Base-by-base conservation (phyloP, 2,888 invertebrate species). In the Leptinotarsa rubiginosa region DNA sequence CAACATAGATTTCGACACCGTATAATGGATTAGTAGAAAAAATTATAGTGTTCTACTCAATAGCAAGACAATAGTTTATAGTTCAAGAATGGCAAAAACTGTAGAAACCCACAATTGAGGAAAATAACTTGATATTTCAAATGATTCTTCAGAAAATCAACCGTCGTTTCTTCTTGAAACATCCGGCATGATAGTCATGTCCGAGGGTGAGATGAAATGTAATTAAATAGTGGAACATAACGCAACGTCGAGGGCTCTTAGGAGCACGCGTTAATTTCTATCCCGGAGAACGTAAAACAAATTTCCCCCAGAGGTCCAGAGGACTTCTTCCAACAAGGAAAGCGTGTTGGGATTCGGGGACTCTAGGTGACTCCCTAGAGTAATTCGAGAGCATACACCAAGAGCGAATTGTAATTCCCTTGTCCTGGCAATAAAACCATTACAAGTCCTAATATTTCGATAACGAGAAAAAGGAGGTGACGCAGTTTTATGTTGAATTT, bases 301-400 rank as follows among this genome's bases (percentile, higher is more conserved):
- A 62, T 62, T 62, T 18, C 7, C 62, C 62, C 62, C 62, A 62
- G 41, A 41, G 62, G n/a, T 62, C 16, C 25, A 41, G n/a, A 41
- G n/a, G 62, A 62, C 62, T 62, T 62, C 62, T 62, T 62, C 62
- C 62, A 62, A 62, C 41, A 16, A 41, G 41, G n/a, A 10, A 7
- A 62, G 62, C 62, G 25, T 41, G 41, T n/a, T n/a, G 62, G 62
- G 62, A 62, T 12, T 62, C 31, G 12, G 62, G 41, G 62, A 62
- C 62, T 62, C 5, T 16, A 41, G 31, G 16, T 41, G 41, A 41
- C 41, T n/a, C 62, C 62, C 62, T 4, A 4, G 62, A 41, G 62
- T 41, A 41, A 16, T 62, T 31, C 62, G 2, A 31, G 31, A 20
- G 41, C 62, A 62, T n/a, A 62, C 62, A 62, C 41, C 41, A 31